Percentiles rank a stretch among this genome's conserved stretches.
Conservation (phyloP, 2,113 vertebrate genomes). For the Syngnathus floridae region DNA sequence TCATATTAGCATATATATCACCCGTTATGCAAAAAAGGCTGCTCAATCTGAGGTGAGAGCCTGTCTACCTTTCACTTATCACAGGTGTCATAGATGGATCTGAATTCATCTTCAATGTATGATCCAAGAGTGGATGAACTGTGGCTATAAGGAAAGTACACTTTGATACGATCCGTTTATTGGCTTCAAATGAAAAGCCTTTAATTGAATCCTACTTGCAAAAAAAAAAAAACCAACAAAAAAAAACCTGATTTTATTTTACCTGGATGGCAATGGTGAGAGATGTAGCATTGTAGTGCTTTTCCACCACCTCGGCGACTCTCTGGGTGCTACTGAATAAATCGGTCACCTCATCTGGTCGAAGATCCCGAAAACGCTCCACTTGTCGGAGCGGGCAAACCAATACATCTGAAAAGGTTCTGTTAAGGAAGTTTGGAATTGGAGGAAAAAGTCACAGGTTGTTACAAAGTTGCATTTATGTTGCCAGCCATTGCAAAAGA, state of each 20-base stretch:
- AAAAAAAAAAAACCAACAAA: too few species aligned
- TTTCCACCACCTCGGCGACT: slow-evolving; percentile 79
- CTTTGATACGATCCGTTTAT: neutral
- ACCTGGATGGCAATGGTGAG: slow-evolving; percentile 87
- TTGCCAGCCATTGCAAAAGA: neutral
- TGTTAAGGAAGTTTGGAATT: slow-evolving; percentile 64
- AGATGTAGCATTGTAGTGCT: slow-evolving; percentile 79
- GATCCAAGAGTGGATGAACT: slow-evolving; percentile 8
- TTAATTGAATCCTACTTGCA: neutral
- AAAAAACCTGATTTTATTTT: slow-evolving; percentile 5
- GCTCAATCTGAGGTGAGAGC: slow-evolving; percentile 23
- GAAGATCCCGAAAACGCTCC: slow-evolving; percentile 81
- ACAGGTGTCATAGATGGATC: slow-evolving; percentile 14
- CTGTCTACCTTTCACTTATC: slow-evolving; percentile 21
- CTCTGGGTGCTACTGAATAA: slow-evolving; percentile 75
- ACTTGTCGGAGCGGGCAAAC: slow-evolving; percentile 81
- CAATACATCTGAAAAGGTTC: slow-evolving; percentile 74
- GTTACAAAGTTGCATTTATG: neutral
- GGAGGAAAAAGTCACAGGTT: neutral
- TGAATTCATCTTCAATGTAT: slow-evolving; percentile 7
- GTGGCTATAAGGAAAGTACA: neutral
- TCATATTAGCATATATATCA: slow-evolving; percentile 69
- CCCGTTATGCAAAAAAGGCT: slow-evolving; percentile 52
- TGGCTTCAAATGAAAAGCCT: neutral
- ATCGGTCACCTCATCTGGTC: slow-evolving; percentile 79